A percentile compares a stretch with the other conserved stretches of the same genome.
Conservation (phyloP, 2,797 vertebrate genomes). For the Myotis planiceps region DNA sequence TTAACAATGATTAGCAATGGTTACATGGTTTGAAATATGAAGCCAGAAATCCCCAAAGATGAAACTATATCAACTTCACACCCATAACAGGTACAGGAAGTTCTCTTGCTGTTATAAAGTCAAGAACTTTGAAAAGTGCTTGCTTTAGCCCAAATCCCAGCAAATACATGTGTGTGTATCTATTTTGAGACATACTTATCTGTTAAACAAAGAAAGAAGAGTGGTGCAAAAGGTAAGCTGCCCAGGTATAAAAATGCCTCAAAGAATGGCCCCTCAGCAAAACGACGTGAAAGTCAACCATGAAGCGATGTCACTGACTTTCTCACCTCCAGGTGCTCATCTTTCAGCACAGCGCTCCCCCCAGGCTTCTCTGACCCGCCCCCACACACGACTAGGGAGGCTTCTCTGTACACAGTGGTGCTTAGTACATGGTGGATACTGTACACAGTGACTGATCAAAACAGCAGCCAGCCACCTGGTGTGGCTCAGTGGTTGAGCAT, state of each 20-base stretch:
- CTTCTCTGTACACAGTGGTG: background rate
- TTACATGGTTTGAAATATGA: conserved; percentile 66
- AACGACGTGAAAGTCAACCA: background rate
- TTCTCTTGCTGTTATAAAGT: conserved; percentile 62
- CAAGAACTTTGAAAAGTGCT: conserved; percentile 62
- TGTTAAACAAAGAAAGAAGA: background rate
- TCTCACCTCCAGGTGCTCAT: background rate
- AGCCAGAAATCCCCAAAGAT: conserved; percentile 65
- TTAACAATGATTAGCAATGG: conserved; percentile 76
- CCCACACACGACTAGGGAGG: background rate
- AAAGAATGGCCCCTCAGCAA: background rate
- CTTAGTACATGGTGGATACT: background rate
- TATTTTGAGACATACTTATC: background rate
- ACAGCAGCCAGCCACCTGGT: background rate
- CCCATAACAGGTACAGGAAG: conserved; percentile 53
- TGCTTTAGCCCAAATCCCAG: conserved; percentile 39
- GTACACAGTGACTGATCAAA: background rate
- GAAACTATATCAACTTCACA: conserved; percentile 67
- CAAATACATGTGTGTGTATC: background rate
- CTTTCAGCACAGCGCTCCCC: background rate
- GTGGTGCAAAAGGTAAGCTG: background rate
- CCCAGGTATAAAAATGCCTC: background rate
- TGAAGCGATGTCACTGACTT: background rate
- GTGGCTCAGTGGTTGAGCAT: too few relatives aligned
- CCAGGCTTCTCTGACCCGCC: background rate